phyloP scores from a whole-genome alignment of 1,140 invertebrate species.

The Heterodera schachtii region DNA sequence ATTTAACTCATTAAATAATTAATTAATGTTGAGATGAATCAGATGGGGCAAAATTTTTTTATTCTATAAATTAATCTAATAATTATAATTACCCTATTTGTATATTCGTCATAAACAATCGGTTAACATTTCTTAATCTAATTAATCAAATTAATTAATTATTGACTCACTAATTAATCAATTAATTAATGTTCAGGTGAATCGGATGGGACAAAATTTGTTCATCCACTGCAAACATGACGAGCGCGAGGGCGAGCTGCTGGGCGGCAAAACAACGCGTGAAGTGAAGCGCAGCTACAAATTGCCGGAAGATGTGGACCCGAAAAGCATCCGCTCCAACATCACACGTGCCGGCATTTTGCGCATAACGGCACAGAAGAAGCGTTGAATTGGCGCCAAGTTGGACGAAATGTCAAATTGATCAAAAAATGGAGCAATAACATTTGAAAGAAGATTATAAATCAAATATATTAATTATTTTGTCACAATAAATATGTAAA shows the following conservation, averaged over 20 bases:
- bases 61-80: slow-evolving; percentile 26
- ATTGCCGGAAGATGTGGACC: slow-evolving; percentile 21
- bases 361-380: neutral
- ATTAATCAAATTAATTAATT: no score
- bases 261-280: slow-evolving; percentile 49
- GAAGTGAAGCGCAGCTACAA: slow-evolving; percentile 61
- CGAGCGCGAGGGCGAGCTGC: slow-evolving; percentile 53
- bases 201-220: slow-evolving; percentile 56
- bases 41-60: slow-evolving; percentile 53
- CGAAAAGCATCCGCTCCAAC: neutral
- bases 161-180: no score
- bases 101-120: no score
- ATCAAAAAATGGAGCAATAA: neutral
- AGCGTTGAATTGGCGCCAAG: neutral
- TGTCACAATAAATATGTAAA: neutral
- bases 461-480: neutral
- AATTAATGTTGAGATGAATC: slow-evolving; percentile 48
- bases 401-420: neutral
- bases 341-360: neutral
- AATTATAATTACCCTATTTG: no score
- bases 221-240: slow-evolving; percentile 63
- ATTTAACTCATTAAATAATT: no score
- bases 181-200: slow-evolving; percentile 39
- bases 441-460: no score
- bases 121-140: no score